Evolutionary conservation across 2,113 vertebrate genomes (phyloP), one percentile per base, ranked within the genome.

Genomic region (Lophius piscatorius): DNA sequence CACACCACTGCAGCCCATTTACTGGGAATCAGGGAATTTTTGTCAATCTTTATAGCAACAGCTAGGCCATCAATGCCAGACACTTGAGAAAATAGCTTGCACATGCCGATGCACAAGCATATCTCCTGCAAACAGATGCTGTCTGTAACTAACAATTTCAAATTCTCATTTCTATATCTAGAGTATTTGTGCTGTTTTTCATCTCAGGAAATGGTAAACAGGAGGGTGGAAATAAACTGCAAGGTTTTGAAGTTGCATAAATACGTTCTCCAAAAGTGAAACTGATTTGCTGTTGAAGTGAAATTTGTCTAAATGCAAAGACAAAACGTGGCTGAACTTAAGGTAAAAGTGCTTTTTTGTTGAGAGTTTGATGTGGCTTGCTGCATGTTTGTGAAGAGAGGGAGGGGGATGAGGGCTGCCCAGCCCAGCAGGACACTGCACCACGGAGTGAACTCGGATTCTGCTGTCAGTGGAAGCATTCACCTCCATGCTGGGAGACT

Each of bases 21-120:
- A 84, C 82, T 77, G 69, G 80, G 83, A 92, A 90, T 90, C 88
- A 78, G 77, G 81, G 87, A 83, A 82, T 87, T 86, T 87, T 80
- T 87, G 87, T 89, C 88, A 83, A 86, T 89, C 88, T 89, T 84
- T 84, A 76, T 72, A 85, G 87, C 84, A 74, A 90, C 74, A 45
- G 60, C 75, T 54, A 75, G 81, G 69, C 84, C 79, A 84, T 90
- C 88, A 79, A 63, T 77, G 70, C 72, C 84, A 82, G 82, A 84
- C 56, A 75, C 80, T 74, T 76, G 84, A 77, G 83, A 83, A 83
- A 88, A 88, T 86, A 61, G 76, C 71, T 76, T 71, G 49, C 72
- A 76, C 73, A 81, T 79, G 71, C 58, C 73, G 70, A 64, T 59
- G 80, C 82, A 78, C 76, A 78, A 65, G 79, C 76, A 78, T 91